Conservation (phyloP, 2,888 invertebrate genomes). For the Agapostemon virescens region DNA sequence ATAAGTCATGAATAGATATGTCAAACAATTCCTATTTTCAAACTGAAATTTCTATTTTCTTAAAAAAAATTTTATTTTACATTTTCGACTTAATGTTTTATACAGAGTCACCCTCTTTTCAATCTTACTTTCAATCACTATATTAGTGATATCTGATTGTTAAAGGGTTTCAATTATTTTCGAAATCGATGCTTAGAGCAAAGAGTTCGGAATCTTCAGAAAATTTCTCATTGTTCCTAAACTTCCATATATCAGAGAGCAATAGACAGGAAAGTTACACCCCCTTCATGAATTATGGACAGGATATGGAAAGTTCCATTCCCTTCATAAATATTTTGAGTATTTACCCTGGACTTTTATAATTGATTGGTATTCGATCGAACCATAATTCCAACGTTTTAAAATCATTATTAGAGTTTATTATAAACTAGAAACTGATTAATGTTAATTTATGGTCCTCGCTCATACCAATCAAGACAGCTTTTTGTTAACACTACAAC, state of each 20-base stretch:
- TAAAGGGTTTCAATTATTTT: neutral
- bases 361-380: neutral
- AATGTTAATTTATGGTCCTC: no score
- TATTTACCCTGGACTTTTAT: neutral
- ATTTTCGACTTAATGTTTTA: no score
- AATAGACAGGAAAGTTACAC: neutral
- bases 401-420: no score
- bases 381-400: neutral
- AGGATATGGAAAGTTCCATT: neutral
- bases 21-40: no score
- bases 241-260: slow-evolving; percentile 6
- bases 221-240: neutral
- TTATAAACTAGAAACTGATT: no score
- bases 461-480: no score
- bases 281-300: neutral
- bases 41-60: no score
- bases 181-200: neutral
- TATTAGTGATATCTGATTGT: neutral
- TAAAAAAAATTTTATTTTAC: no score
- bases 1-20: no score
- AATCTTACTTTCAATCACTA: neutral
- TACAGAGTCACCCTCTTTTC: no score
- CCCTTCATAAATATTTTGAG: neutral
- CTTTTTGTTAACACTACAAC: no score
- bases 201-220: neutral